Conservation (phyloP, 2,797 vertebrate genomes). For the Dendrocincla tyrannina region DNA sequence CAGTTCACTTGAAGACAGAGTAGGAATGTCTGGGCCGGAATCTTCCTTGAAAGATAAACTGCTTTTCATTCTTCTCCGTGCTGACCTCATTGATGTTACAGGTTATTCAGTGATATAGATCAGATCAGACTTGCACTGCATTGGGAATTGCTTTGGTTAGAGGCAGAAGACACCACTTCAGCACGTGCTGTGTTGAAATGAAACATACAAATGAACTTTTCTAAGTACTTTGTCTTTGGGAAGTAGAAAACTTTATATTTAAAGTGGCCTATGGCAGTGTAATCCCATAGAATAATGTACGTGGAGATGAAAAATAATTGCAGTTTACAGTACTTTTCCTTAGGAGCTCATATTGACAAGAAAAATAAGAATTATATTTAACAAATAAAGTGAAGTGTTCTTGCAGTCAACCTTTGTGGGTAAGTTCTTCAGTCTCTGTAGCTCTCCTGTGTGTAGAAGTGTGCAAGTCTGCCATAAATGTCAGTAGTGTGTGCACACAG, state of each 20-base stretch:
- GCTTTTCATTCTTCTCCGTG: background rate
- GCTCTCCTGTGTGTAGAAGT: background rate
- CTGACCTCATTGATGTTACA: background rate
- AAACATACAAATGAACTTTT: background rate
- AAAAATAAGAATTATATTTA: background rate
- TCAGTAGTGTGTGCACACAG: background rate
- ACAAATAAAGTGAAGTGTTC: background rate
- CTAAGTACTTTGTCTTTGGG: background rate
- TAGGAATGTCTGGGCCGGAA: background rate
- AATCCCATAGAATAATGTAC: background rate
- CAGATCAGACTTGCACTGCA: background rate
- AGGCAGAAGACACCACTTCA: background rate
- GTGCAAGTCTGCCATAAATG: background rate
- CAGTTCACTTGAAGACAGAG: background rate
- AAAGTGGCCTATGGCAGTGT: background rate
- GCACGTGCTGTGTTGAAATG: background rate
- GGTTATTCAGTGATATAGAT: background rate
- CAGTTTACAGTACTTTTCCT: background rate
- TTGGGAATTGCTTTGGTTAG: background rate
- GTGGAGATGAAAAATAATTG: background rate
- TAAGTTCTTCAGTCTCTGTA: background rate
- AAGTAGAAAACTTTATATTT: background rate
- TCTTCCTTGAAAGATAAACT: background rate
- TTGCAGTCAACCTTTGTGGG: background rate
- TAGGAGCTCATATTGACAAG: background rate